Conservation (phyloP, 2,797 vertebrate species). For the Bufotes viridis region DNA sequence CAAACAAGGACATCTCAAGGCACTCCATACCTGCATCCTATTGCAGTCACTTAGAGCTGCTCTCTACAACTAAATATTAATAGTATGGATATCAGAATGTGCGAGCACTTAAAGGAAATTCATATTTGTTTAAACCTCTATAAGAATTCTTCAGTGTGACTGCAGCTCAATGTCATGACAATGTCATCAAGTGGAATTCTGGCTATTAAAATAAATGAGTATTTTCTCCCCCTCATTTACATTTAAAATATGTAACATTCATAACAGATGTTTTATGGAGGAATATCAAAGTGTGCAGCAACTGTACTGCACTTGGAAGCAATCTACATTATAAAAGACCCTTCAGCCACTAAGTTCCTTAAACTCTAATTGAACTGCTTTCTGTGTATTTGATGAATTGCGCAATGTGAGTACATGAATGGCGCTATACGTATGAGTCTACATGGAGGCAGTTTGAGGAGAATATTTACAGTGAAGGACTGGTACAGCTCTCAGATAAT, state of each 20-base stretch:
- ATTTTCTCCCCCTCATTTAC: constrained; percentile 12
- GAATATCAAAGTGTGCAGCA: neutral
- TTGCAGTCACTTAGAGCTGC: neutral
- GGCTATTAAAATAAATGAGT: constrained; percentile 19
- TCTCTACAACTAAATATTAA: neutral
- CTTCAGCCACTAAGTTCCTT: neutral
- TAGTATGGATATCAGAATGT: neutral
- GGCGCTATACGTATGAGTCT: constrained; percentile 1
- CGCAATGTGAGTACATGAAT: constrained; percentile 25
- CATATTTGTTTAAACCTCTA: neutral
- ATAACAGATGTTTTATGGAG: constrained; percentile 45
- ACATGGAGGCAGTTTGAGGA: neutral
- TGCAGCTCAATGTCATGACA: constrained; percentile 9
- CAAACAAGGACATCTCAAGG: neutral
- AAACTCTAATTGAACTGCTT: constrained; percentile 35
- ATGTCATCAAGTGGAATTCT: constrained; percentile 12
- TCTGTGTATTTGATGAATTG: constrained; percentile 35
- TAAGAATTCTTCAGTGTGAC: neutral
- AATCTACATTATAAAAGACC: constrained; percentile 16
- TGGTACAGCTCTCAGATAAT: constrained; percentile 7
- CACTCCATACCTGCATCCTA: neutral
- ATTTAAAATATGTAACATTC: constrained; percentile 13
- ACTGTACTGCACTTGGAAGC: constrained; percentile 2
- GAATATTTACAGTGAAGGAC: neutral
- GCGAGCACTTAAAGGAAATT: neutral